phyloP scores from a whole-genome alignment of 37 sponge, comb jelly and placozoan species.

The Agelas oroides region DNA sequence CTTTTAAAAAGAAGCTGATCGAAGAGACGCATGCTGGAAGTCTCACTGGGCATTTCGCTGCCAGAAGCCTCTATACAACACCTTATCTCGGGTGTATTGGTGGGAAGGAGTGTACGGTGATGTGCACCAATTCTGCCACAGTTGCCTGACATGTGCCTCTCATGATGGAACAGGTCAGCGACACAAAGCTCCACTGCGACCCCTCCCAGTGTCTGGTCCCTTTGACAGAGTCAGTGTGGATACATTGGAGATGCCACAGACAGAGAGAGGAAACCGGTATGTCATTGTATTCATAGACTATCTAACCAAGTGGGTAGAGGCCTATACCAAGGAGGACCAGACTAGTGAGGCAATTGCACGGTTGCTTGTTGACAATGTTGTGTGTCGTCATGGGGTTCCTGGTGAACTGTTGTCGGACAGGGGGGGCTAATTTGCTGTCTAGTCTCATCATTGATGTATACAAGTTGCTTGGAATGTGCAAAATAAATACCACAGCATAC shows the following conservation, averaged over 20 bases:
- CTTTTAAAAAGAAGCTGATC: background rate
- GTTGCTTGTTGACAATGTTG: constrained; percentile 17
- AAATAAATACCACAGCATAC: constrained; percentile 37
- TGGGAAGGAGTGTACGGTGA: constrained; percentile 34
- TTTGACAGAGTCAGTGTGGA: no score
- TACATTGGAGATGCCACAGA: constrained; percentile 37
- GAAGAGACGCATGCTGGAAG: background rate
- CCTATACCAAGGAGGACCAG: constrained; percentile 21
- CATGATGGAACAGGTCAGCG: background rate
- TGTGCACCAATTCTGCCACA: background rate
- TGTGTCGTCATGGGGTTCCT: constrained; percentile 40
- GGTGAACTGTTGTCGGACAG: constrained; percentile 22
- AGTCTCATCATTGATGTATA: background rate
- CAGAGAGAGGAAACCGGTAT: constrained; percentile 34
- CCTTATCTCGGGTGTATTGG: background rate
- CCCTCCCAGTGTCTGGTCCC: constrained; percentile 16
- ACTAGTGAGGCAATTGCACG: constrained; percentile 15
- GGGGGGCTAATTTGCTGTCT: constrained; percentile 22
- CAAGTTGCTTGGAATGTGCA: constrained; percentile 7
- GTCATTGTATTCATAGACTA: constrained; percentile 28
- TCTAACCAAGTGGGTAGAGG: constrained; percentile 41
- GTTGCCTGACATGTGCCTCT: constrained; percentile 33
- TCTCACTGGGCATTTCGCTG: constrained; percentile 10
- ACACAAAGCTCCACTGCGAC: background rate
- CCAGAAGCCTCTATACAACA: background rate